phyloP scores from a whole-genome alignment of 23 tunicate genomes.

The Halocynthia roretzi region DNA sequence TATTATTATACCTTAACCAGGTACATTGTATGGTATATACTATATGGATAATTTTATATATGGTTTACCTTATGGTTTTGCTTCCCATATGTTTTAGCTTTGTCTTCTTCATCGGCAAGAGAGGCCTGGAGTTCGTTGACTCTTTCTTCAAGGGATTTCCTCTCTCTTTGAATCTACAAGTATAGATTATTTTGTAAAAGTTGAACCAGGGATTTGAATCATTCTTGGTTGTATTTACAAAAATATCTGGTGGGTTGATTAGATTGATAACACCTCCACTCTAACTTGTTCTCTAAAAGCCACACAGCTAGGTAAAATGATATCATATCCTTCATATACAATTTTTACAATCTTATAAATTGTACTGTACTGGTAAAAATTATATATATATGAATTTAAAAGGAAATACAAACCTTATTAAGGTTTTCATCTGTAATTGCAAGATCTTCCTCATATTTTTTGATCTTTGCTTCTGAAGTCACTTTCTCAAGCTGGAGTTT shows the following conservation, averaged over 20 bases:
- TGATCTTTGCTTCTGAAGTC: slow-evolving; percentile 66
- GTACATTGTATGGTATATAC: not conserved
- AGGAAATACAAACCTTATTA: slow-evolving; percentile 34
- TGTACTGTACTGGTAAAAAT: too few species aligned
- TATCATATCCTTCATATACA: too few species aligned
- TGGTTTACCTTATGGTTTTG: slow-evolving; percentile 66
- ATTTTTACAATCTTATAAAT: too few species aligned
- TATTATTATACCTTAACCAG: not conserved
- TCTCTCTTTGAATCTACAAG: slow-evolving; percentile 54
- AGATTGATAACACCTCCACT: too few species aligned
- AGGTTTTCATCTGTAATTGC: slow-evolving; percentile 70
- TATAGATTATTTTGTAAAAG: too few species aligned
- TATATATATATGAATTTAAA: too few species aligned
- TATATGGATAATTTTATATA: not conserved
- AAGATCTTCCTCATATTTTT: slow-evolving; percentile 82
- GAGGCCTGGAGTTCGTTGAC: slow-evolving; percentile 43
- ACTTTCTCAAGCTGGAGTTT: slow-evolving; percentile 93
- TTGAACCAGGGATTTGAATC: too few species aligned
- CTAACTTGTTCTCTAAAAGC: too few species aligned
- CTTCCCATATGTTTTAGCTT: slow-evolving; percentile 67
- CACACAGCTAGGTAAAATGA: too few species aligned
- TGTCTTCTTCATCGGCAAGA: slow-evolving; percentile 86
- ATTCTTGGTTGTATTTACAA: too few species aligned
- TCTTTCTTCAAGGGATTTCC: slow-evolving; percentile 67
- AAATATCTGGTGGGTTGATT: too few species aligned